A percentile compares a stretch with the other conserved stretches of the same genome.
Evolutionary conservation across 2,888 invertebrate species (phyloP).

Genomic region (Lottia gigantea): DNA sequence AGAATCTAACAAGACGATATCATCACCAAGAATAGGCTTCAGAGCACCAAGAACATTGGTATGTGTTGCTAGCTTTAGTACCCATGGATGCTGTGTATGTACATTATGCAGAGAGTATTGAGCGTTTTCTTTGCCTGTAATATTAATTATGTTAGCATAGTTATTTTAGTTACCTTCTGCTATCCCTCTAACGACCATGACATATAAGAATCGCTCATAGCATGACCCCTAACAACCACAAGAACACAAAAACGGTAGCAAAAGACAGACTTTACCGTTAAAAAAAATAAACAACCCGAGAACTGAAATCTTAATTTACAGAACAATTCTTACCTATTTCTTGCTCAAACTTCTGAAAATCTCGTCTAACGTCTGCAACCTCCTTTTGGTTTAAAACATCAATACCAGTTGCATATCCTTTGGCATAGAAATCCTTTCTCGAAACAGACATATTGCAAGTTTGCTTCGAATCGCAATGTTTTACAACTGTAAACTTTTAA

Average conservation of each 20-base stretch:
- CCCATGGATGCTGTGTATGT: slow-evolving; percentile 41
- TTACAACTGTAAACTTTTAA: no score
- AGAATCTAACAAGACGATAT: slow-evolving; percentile 46
- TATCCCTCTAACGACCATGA: no score
- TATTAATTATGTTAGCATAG: neutral
- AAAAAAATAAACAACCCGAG: no score
- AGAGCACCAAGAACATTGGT: slow-evolving; percentile 37
- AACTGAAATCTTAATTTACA: no score
- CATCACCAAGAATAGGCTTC: slow-evolving; percentile 39
- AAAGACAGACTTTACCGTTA: no score
- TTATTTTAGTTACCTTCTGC: neutral
- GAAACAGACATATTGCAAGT: no score
- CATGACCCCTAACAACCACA: no score
- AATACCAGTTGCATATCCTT: slow-evolving; percentile 36
- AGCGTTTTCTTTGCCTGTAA: slow-evolving; percentile 39
- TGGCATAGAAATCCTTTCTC: slow-evolving; percentile 27
- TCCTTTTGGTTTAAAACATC: slow-evolving; percentile 35
- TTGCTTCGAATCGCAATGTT: no score
- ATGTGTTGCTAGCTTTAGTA: slow-evolving; percentile 40
- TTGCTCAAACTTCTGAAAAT: slow-evolving; percentile 35
- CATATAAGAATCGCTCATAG: no score
- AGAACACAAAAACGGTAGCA: no score
- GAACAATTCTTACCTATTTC: slow-evolving; percentile 17
- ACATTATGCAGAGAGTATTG: slow-evolving; percentile 49
- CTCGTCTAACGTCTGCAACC: slow-evolving; percentile 27